Percentiles rank a stretch among this genome's conserved stretches.
Conservation (phyloP, 2,888 invertebrate species). For the Drosophila mercatorum region DNA sequence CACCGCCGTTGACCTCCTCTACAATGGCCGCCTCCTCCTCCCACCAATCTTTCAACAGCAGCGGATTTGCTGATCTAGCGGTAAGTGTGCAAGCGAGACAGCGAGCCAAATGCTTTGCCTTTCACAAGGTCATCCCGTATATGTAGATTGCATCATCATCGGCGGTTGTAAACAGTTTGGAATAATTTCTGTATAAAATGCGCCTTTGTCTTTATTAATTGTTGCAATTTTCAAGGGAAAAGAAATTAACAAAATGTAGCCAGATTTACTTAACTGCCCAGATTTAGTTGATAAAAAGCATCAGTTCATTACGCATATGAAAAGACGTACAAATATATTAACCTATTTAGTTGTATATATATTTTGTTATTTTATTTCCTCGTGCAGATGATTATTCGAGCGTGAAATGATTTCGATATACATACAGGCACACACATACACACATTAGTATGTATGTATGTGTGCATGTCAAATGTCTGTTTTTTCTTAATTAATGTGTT, state of each 20-base stretch:
- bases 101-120: slow-evolving; percentile 25
- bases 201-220: neutral
- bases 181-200: slow-evolving; percentile 10
- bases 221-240: neutral
- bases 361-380: neutral
- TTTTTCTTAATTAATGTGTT: slow-evolving; percentile 20
- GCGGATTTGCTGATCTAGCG: slow-evolving; percentile 75
- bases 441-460: neutral
- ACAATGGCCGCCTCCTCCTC: slow-evolving; percentile 36
- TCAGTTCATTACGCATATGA: neutral
- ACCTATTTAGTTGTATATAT: neutral
- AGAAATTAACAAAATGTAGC: neutral
- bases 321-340: neutral
- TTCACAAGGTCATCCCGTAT: slow-evolving; percentile 44
- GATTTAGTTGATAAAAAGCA: neutral
- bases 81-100: slow-evolving; percentile 64
- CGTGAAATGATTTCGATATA: slow-evolving; percentile 27
- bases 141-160: slow-evolving; percentile 45
- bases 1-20: slow-evolving; percentile 18
- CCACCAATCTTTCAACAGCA: slow-evolving; percentile 45
- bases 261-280: neutral
- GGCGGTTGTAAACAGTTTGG: slow-evolving; percentile 4
- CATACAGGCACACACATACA: neutral
- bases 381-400: slow-evolving; percentile 6
- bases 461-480: slow-evolving; percentile 12